Conservation (phyloP, 2,888 invertebrate genomes). For the Hirtodrosophila confusa region DNA sequence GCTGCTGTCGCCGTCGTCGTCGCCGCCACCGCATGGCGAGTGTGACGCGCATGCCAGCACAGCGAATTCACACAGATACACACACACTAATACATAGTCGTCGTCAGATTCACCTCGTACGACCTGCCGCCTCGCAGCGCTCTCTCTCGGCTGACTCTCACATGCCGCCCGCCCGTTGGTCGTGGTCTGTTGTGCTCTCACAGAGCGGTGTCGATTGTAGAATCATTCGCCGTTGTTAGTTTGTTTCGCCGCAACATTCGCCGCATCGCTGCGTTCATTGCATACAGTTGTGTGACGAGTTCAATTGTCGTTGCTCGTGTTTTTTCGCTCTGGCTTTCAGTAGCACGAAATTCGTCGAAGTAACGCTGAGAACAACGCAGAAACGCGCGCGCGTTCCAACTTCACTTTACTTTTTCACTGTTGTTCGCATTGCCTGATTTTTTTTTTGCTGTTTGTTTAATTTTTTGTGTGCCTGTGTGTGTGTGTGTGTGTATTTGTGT, state of each 20-base stretch:
- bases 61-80: constrained; percentile 56
- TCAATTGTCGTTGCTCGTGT: constrained; percentile 46
- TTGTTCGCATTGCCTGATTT: constrained; percentile 19
- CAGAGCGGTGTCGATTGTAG: constrained; percentile 33
- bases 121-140: constrained; percentile 48
- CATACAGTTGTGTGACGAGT: constrained; percentile 56
- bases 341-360: constrained; percentile 58
- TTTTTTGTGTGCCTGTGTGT: constrained; percentile 8
- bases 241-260: too few relatives aligned
- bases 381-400: constrained; percentile 67
- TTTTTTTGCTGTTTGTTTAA: constrained; percentile 10
- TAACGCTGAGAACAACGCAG: constrained; percentile 59
- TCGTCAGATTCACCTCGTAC: constrained; percentile 58
- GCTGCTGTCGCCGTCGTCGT: constrained; percentile 11
- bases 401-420: constrained; percentile 39
- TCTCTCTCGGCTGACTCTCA: constrained; percentile 11
- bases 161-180: constrained; percentile 30
- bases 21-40: constrained; percentile 48
- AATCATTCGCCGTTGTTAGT: constrained; percentile 28
- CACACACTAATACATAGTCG: constrained; percentile 9
- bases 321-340: constrained; percentile 54
- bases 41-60: constrained; percentile 70
- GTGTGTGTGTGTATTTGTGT: constrained; percentile 20
- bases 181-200: constrained; percentile 36
- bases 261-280: constrained; percentile 31